Evolutionary conservation across 2,888 invertebrate species (phyloP).

Genomic region (Caenorhabditis sulstoni): DNA sequence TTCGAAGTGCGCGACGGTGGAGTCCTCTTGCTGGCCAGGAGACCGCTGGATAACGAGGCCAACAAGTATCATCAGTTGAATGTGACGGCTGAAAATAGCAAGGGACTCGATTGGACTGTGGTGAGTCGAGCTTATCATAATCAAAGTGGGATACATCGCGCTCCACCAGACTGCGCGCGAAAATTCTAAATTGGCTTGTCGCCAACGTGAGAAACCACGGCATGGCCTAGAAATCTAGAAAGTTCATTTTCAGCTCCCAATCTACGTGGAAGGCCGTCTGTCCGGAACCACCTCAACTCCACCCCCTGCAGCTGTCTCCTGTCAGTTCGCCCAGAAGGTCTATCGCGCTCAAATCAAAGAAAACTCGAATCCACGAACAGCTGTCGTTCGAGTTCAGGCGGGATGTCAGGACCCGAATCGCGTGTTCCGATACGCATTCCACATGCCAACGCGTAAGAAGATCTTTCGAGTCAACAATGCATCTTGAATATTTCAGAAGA

Average conservation of each 20-base stretch:
- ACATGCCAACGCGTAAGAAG: slow-evolving; percentile 46
- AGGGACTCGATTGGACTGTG: slow-evolving; percentile 60
- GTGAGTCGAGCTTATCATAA: too few species aligned
- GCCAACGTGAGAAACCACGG: background rate
- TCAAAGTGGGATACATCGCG: too few species aligned
- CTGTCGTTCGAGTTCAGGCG: slow-evolving; percentile 63
- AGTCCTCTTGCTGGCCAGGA: slow-evolving; percentile 60
- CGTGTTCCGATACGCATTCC: slow-evolving; percentile 58
- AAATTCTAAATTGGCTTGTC: too few species aligned
- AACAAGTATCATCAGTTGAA: slow-evolving; percentile 67
- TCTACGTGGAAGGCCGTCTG: slow-evolving; percentile 47
- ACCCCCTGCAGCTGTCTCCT: slow-evolving; percentile 25
- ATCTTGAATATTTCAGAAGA: slow-evolving; percentile 65
- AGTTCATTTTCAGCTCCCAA: slow-evolving; percentile 62
- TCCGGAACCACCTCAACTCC: background rate
- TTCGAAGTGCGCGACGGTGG: slow-evolving; percentile 66
- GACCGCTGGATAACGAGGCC: slow-evolving; percentile 66
- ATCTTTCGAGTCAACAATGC: background rate
- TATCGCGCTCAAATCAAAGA: slow-evolving; percentile 74
- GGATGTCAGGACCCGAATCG: slow-evolving; percentile 45
- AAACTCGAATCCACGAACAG: slow-evolving; percentile 61
- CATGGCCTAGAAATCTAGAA: background rate
- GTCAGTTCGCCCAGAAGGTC: slow-evolving; percentile 68
- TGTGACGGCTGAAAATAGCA: slow-evolving; percentile 70
- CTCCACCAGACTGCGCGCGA: too few species aligned